Conservation (phyloP, 2,113 vertebrate genomes). For the Podiceps cristatus region DNA sequence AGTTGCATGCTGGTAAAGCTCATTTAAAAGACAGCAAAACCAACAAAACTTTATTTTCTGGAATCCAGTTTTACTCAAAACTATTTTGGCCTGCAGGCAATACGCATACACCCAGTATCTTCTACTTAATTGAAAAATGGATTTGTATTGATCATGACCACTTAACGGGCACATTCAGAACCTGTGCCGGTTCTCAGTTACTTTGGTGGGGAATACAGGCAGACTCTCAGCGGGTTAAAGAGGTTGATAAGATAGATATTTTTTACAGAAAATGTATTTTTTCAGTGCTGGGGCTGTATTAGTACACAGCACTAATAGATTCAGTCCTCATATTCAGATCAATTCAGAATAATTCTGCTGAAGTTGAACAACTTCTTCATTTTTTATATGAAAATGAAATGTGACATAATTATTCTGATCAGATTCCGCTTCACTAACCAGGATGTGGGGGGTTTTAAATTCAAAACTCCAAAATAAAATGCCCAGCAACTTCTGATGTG, state of each 20-base stretch:
- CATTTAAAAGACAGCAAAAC: constrained; percentile 8
- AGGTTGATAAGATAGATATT: background rate
- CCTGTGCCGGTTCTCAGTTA: background rate
- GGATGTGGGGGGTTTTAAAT: background rate
- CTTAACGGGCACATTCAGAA: constrained; percentile 16
- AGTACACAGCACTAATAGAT: background rate
- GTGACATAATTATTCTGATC: background rate
- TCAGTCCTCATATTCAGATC: background rate
- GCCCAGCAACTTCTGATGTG: accelerated
- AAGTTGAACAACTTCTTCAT: background rate
- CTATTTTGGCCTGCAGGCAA: background rate
- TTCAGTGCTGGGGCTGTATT: background rate
- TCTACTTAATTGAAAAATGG: constrained; percentile 23
- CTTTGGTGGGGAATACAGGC: background rate
- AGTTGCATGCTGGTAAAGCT: constrained; percentile 10
- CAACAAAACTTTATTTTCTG: background rate
- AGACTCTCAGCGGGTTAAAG: background rate
- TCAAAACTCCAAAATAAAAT: background rate
- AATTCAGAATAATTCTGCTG: background rate
- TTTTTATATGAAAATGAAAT: background rate
- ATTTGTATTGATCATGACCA: constrained; percentile 34
- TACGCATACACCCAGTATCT: background rate
- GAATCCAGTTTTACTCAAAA: background rate
- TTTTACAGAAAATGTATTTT: background rate
- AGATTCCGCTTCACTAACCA: background rate